Evolutionary conservation across 2,888 invertebrate species (phyloP).

Genomic region (Seira musarum): DNA sequence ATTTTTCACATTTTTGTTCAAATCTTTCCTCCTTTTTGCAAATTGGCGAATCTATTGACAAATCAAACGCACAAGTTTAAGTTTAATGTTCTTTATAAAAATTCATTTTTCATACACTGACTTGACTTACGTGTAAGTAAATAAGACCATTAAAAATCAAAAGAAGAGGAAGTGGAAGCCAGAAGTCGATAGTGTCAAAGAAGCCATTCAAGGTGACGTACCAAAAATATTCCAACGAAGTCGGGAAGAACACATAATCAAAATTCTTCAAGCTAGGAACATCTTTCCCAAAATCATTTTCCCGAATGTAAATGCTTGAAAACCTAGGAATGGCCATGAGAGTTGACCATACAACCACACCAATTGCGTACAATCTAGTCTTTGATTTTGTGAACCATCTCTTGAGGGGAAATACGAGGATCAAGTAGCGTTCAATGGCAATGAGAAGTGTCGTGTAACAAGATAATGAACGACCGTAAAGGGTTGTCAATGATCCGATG

Average conservation of each 20-base stretch:
- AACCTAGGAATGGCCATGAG: constrained; percentile 24
- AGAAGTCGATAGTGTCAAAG: constrained; percentile 34
- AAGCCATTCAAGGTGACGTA: constrained; percentile 7
- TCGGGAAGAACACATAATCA: constrained; percentile 12
- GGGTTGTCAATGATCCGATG: no score
- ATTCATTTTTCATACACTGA: no score
- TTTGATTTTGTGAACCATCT: background rate
- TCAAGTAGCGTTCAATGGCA: no score
- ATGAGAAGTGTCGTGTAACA: no score
- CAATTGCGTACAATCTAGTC: constrained; percentile 7
- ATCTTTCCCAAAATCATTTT: constrained; percentile 9
- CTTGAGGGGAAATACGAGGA: no score
- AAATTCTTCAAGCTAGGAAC: constrained; percentile 23
- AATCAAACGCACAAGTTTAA: background rate
- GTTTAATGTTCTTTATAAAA: background rate
- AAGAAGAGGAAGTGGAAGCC: constrained; percentile 33
- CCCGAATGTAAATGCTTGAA: constrained; percentile 3
- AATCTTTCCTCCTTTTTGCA: background rate
- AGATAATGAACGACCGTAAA: no score
- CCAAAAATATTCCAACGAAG: constrained; percentile 29
- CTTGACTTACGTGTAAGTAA: constrained; percentile 23
- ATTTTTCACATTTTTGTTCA: constrained; percentile 10
- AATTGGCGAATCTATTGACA: constrained; percentile 33
- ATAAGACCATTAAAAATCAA: constrained; percentile 39
- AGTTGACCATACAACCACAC: constrained; percentile 1